Conservation (phyloP, 2,113 vertebrate genomes). For the Oncorhynchus kisutch region DNA sequence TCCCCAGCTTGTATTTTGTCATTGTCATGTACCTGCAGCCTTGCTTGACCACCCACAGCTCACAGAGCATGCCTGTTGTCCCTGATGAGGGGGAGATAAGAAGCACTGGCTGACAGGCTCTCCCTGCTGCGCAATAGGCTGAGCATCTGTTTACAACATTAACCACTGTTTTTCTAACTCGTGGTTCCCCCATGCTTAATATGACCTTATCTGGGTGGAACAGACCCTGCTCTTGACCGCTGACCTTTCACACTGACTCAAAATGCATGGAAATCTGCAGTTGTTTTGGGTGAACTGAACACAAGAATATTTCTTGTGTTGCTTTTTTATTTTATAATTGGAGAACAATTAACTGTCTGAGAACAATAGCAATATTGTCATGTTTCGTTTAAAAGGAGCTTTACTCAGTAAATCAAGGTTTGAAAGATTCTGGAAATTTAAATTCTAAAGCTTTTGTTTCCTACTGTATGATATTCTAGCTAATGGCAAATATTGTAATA, state of each 20-base stretch:
- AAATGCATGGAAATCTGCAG: slow-evolving; percentile 49
- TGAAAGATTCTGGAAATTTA: too few relatives aligned
- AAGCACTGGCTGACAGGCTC: background rate
- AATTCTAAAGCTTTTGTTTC: too few relatives aligned
- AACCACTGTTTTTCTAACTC: background rate
- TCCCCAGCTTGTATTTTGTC: slow-evolving; percentile 4
- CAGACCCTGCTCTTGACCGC: slow-evolving; percentile 30
- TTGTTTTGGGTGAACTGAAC: background rate
- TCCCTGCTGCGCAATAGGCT: background rate
- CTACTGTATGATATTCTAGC: too few relatives aligned
- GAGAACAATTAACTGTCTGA: background rate
- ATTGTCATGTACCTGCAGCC: slow-evolving; percentile 13
- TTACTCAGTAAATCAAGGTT: too few relatives aligned
- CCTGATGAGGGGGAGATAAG: background rate
- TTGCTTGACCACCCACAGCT: slow-evolving; percentile 4
- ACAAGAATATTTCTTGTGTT: background rate
- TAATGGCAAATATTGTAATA: too few relatives aligned
- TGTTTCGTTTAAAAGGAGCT: too few relatives aligned
- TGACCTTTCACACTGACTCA: background rate
- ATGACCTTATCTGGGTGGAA: slow-evolving; percentile 39
- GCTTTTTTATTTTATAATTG: background rate
- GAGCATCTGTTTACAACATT: background rate
- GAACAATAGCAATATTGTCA: too few relatives aligned
- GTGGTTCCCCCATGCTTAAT: background rate
- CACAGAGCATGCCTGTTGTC: too few relatives aligned